Evolutionary conservation across 2,113 vertebrate genomes (phyloP).

Genomic region (Corythornis vintsioides): DNA sequence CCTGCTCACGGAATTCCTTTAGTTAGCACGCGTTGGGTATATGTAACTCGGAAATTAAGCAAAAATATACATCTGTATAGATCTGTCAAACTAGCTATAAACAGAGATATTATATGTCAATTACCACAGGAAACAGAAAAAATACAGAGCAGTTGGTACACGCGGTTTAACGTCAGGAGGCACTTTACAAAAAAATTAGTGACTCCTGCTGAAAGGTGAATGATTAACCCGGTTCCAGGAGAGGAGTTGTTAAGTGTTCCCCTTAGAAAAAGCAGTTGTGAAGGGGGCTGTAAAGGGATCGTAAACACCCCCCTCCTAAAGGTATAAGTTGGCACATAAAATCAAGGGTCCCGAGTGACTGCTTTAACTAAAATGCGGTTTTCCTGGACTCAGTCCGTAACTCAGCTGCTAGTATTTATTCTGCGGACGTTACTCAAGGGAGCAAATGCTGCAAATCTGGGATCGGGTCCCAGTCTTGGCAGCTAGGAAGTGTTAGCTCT

Average conservation of each 20-base stretch:
- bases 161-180: background rate
- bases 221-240: constrained; percentile 28
- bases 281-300: background rate
- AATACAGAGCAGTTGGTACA: background rate
- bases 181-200: constrained; percentile 20
- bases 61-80: constrained; percentile 24
- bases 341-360: background rate
- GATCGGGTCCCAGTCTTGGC: background rate
- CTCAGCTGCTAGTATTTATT: background rate
- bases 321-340: constrained; percentile 23
- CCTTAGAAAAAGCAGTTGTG: background rate
- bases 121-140: constrained; percentile 55
- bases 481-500: background rate
- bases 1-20: constrained; percentile 23
- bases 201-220: constrained; percentile 31
- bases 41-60: constrained; percentile 39
- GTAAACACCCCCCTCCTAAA: background rate
- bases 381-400: background rate
- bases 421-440: background rate
- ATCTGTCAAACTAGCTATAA: constrained; percentile 19
- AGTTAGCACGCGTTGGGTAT: background rate
- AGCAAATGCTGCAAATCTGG: background rate
- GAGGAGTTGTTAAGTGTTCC: background rate
- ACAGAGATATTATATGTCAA: constrained; percentile 22
- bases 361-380: background rate